Evolutionary conservation across 2,113 vertebrate species (phyloP).

Genomic region (Corydoras sp.): DNA sequence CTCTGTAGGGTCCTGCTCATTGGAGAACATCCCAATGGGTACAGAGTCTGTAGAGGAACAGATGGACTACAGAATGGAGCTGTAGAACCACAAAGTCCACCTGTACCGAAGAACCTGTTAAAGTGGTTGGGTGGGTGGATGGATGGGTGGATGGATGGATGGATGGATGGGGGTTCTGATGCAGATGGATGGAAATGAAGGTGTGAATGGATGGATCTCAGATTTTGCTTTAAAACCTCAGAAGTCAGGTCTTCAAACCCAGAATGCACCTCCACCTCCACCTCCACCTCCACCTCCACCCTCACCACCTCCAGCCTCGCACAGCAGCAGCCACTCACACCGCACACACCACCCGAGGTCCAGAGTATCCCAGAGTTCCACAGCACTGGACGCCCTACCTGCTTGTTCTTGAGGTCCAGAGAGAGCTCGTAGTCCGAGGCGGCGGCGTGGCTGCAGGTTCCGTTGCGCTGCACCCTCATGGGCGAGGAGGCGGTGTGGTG

Average conservation of each 20-base stretch:
- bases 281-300: too few species aligned
- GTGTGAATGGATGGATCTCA: conserved; percentile 32
- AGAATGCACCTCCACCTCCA: too few species aligned
- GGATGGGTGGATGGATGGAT: too few species aligned
- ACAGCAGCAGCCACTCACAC: conserved; percentile 29
- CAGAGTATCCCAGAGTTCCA: conserved; percentile 21
- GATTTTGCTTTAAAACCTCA: too few species aligned
- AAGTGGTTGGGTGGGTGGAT: too few species aligned
- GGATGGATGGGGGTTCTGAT: conserved; percentile 7
- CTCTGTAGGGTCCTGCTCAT: too few species aligned
- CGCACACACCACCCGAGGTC: conserved; percentile 40
- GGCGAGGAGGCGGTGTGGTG: conserved; percentile 87
- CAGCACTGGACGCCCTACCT: conserved; percentile 73
- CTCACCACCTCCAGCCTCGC: background rate
- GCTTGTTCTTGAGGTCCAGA: conserved; percentile 99
- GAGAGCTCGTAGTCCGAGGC: conserved; percentile 95
- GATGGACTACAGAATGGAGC: too few species aligned
- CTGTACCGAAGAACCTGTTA: too few species aligned
- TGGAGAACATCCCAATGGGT: too few species aligned
- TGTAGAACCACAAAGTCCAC: too few species aligned
- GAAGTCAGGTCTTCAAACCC: too few species aligned
- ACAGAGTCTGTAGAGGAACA: too few species aligned
- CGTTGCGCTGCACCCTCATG: conserved; percentile 83
- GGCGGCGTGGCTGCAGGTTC: conserved; percentile 80
- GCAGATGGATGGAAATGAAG: conserved; percentile 39